phyloP scores from a whole-genome alignment of 2,113 vertebrate species.

The Entelurus aequoreus region DNA sequence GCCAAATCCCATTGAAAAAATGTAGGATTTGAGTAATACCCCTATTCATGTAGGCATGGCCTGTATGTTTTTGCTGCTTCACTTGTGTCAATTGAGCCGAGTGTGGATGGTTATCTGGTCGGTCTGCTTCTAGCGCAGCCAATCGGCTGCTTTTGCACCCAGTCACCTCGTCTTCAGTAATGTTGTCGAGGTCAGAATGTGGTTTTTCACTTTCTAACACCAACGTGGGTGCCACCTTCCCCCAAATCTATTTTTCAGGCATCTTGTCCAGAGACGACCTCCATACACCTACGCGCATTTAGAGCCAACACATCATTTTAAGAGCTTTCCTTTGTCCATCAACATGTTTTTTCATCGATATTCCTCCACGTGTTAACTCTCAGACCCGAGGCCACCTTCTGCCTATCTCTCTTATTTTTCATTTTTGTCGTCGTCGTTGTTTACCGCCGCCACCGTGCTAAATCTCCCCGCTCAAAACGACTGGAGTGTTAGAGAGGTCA shows the following conservation, averaged over 20 bases:
- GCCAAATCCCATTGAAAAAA: too few relatives aligned
- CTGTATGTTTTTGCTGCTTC: too few relatives aligned
- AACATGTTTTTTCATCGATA: slow-evolving; percentile 50
- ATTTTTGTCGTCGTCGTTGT: slow-evolving; percentile 23
- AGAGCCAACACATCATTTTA: slow-evolving; percentile 35
- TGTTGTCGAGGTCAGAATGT: slow-evolving; percentile 27
- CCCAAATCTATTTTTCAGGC: slow-evolving; percentile 40
- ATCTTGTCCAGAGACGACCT: slow-evolving; percentile 46
- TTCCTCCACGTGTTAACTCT: slow-evolving; percentile 46
- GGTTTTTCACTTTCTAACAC: slow-evolving; percentile 16
- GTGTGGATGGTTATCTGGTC: slow-evolving; percentile 22
- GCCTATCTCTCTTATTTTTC: slow-evolving; percentile 37
- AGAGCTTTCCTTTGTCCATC: slow-evolving; percentile 48
- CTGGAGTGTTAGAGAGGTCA: slow-evolving; percentile 62
- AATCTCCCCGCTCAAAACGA: slow-evolving; percentile 63
- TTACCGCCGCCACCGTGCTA: slow-evolving; percentile 49
- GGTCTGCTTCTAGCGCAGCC: slow-evolving; percentile 16
- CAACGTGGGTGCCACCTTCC: slow-evolving; percentile 37
- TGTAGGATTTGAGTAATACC: too few relatives aligned
- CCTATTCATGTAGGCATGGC: too few relatives aligned
- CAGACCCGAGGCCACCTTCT: slow-evolving; percentile 43
- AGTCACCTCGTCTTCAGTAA: slow-evolving; percentile 12
- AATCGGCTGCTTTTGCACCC: slow-evolving; percentile 3
- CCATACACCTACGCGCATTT: slow-evolving; percentile 44
- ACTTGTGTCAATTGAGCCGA: neutral